Evolutionary conservation across 2,797 vertebrate species (phyloP), one percentile per base, ranked within the genome.

Genomic region (Myotis vivesi): DNA sequence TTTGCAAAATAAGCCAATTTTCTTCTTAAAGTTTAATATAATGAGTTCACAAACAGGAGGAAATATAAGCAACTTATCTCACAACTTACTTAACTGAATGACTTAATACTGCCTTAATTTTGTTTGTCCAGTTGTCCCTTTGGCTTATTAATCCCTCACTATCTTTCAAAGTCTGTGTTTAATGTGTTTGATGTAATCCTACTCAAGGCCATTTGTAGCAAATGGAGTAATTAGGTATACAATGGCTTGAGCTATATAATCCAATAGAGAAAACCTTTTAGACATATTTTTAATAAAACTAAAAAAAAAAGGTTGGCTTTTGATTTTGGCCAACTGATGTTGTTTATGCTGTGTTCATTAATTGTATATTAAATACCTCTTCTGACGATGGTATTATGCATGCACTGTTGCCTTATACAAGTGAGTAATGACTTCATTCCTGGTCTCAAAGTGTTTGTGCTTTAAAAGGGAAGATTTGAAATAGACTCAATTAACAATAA

Each of bases 41-140:
- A 57, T 87, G 41, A 86, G 11, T 73, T 91, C 17, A 68, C 30
- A 94, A 90, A 64, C 64, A 22, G 49, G 41, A 75, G 3, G 20
- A 82, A 89, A 92, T 82, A 59, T n/a, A 76, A 82, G 71, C 25
- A 57, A 77, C 36, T 85, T 85, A 62, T 51, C 13, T 83, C 5
- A 81, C n/a, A 77, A 53, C 7, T 69, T 73, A 46, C 36, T 92
- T 87, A 80, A 53, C 16, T 49, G 13, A 84, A 73, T 89, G 44
- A 53, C 76, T 87, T 94, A 80, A 71, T 62, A 62, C 15, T 66
- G 20, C 3, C 22, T 92, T 92, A 81, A 92, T 86, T 96, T 57
- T 92, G 57, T 89, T 92, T 87, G 44, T 86, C 3, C 36, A 92
- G 11, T 89, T 55, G 36, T 33, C 25, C 13, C 22, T 71, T 88